These are phyloP conservation scores for Hepsetus odoe DNA, from an alignment of 2,113 vertebrate genomes.

Conservation along the genomic window DNA sequence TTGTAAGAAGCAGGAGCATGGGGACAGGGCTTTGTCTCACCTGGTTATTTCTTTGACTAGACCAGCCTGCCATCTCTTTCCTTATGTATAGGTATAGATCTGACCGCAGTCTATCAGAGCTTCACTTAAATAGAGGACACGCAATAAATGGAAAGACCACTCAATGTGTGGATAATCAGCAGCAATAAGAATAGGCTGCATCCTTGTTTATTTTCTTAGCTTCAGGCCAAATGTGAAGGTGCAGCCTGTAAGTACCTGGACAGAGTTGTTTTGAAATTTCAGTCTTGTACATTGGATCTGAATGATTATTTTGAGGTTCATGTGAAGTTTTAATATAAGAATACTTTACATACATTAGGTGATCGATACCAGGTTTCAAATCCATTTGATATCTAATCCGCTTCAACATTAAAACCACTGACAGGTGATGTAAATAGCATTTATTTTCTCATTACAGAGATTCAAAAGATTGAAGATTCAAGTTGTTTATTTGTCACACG, in stretches of 20 bases:
- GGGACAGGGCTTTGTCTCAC: conserved; percentile 33
- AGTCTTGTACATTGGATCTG: background rate
- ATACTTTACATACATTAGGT: background rate
- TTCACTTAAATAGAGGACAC: background rate
- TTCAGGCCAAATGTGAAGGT: background rate
- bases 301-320: background rate
- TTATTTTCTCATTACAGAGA: too few species aligned
- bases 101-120: background rate
- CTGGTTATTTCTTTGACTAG: background rate
- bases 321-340: background rate
- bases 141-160: background rate
- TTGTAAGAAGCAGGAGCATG: conserved; percentile 12
- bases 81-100: background rate
- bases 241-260: background rate
- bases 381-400: background rate
- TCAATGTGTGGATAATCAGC: background rate
- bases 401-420: too few species aligned
- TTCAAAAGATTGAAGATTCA: too few species aligned
- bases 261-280: background rate
- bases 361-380: background rate
- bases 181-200: background rate
- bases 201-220: background rate
- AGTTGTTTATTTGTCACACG: too few species aligned
- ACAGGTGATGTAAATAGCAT: too few species aligned
- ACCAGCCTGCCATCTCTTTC: background rate